Evolutionary conservation across 1,140 invertebrate genomes (phyloP), one percentile per base, ranked within the genome.

Genomic region (Maconellicoccus hirsutus): DNA sequence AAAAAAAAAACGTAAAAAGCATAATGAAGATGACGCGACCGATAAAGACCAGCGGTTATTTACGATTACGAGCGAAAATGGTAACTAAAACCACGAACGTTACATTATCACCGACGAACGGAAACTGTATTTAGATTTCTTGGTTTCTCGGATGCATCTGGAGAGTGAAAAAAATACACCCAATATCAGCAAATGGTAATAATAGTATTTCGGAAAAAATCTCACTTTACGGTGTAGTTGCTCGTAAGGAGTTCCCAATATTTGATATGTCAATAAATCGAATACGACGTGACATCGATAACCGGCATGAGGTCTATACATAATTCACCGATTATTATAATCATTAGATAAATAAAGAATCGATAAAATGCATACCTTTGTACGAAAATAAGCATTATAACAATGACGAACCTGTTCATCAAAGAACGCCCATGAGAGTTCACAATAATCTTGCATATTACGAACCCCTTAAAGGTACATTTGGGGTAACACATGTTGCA

Each of bases 181-280:
- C 42, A 16, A 52, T 52, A 52, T 52, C 42, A 52, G 42, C 42
- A 16, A 52, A 52, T 8, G n/a, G 42, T 52, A 52, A 52, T 52
- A 52, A 52, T 52, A 52, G 42, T 52, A 52, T 52, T 52, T 52
- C 42, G 42, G 42, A 52, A 52, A 52, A 52, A 52, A 52, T 52
- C n/a, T 52, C n/a, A 19, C n/a, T 52, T 52, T 52, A 52, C 42
- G 6, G 42, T 52, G 3, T 33, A 33, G 29, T 19, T 16, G 42
- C 3, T 8, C n/a, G 42, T 52, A 52, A 52, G n/a, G 42, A 52
- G 12, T 52, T 52, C 42, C 42, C 42, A 52, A 52, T 16, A 33
- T n/a, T n/a, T n/a, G n/a, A n/a, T n/a, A n/a, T n/a, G n/a, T n/a
- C n/a, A n/a, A n/a, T n/a, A n/a, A n/a, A n/a, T n/a, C n/a, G n/a